These are phyloP conservation scores for Coturnix japonica DNA, from an alignment of 2,113 vertebrate species.

Conservation along the genomic window DNA sequence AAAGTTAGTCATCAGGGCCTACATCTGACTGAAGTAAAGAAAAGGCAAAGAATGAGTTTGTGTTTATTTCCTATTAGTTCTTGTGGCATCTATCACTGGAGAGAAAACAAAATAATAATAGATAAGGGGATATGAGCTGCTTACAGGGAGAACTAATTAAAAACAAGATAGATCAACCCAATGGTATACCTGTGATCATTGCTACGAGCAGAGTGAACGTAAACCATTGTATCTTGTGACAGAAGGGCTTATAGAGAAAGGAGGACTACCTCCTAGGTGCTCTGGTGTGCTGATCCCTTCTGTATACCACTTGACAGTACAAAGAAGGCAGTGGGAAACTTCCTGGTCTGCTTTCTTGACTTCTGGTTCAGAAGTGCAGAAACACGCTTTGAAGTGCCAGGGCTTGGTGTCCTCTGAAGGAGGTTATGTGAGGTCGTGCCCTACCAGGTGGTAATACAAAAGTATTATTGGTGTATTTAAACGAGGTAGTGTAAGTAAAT, in stretches of 20 bases:
- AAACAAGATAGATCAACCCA: neutral
- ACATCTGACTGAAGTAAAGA: neutral
- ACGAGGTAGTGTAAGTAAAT: neutral
- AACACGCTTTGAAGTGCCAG: neutral
- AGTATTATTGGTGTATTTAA: neutral
- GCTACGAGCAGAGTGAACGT: neutral
- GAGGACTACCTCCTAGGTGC: neutral
- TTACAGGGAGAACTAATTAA: neutral
- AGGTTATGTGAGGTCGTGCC: neutral
- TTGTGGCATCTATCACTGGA: neutral
- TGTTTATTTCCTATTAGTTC: neutral
- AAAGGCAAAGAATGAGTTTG: neutral
- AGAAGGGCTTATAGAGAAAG: neutral
- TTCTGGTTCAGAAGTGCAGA: neutral
- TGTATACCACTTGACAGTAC: neutral
- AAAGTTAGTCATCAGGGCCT: neutral
- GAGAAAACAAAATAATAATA: neutral
- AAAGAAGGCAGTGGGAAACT: neutral
- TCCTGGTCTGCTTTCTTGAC: fast-evolving
- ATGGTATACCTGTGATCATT: fast-evolving
- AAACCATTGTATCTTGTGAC: neutral
- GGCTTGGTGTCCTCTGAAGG: neutral
- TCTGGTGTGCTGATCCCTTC: neutral
- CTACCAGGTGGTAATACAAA: neutral
- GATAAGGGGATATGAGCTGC: neutral